These are phyloP conservation scores for Tenthredo distinguenda DNA, from an alignment of 2,888 invertebrate genomes.

Conservation along the genomic window DNA sequence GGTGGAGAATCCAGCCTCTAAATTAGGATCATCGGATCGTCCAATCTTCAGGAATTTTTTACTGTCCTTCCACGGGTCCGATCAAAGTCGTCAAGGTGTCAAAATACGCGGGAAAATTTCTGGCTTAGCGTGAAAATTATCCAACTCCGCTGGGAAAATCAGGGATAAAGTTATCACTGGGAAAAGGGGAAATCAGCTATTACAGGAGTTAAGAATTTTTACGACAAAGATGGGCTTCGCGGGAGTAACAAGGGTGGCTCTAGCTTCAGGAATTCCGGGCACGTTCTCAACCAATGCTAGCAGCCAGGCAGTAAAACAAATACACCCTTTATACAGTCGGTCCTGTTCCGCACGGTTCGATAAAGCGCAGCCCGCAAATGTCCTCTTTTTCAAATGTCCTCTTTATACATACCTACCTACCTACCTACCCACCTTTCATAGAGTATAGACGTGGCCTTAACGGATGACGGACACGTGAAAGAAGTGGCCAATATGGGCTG, in stretches of 20 bases:
- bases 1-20: conserved; percentile 73
- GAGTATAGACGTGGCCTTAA: conserved; percentile 57
- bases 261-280: conserved; percentile 76
- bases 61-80: conserved; percentile 48
- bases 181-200: conserved; percentile 63
- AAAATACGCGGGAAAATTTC: conserved; percentile 46
- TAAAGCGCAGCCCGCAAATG: conserved; percentile 67
- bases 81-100: conserved; percentile 38
- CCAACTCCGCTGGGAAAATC: conserved; percentile 54
- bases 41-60: conserved; percentile 49
- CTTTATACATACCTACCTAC: conserved; percentile 59
- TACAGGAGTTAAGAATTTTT: conserved; percentile 72
- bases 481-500: conserved; percentile 78
- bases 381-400: conserved; percentile 70
- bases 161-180: conserved; percentile 60
- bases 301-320: conserved; percentile 78
- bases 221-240: conserved; percentile 59
- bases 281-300: conserved; percentile 78
- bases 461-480: conserved; percentile 77
- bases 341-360: conserved; percentile 61
- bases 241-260: conserved; percentile 73
- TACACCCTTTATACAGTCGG: conserved; percentile 75
- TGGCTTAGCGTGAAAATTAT: neutral
- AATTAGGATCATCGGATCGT: conserved; percentile 73
- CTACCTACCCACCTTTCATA: conserved; percentile 14